phyloP scores from a whole-genome alignment of 2,797 vertebrate genomes.

The Dendrocincla tyrannina region DNA sequence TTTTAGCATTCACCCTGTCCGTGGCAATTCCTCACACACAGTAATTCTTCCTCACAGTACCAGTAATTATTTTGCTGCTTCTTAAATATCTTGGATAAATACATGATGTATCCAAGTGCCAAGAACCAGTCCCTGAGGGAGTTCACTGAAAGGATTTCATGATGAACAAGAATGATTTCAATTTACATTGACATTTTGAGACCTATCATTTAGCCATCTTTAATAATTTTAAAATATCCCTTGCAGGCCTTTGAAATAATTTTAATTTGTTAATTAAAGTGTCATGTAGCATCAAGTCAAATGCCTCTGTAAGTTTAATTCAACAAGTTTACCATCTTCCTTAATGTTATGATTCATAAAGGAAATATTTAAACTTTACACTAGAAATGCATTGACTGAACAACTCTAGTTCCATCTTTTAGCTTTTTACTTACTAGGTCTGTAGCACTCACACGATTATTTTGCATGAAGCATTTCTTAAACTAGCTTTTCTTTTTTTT shows the following conservation, averaged over 20 bases:
- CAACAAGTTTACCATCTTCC: neutral
- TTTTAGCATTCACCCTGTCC: neutral
- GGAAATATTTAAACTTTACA: neutral
- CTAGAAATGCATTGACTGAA: neutral
- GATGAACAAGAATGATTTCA: neutral
- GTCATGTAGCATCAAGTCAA: conserved; percentile 12
- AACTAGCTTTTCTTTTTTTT: neutral
- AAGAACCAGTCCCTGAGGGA: neutral
- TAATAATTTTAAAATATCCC: conserved; percentile 7
- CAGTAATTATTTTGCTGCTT: neutral
- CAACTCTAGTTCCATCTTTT: neutral
- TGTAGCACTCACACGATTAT: neutral
- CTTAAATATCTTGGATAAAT: neutral
- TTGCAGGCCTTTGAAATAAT: conserved; percentile 16
- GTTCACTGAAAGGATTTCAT: neutral
- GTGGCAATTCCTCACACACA: neutral
- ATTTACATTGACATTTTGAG: conserved; percentile 29
- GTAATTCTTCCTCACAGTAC: too few species aligned
- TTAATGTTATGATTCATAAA: neutral
- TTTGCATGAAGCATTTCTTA: neutral
- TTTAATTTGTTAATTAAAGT: conserved; percentile 32
- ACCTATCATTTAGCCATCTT: conserved; percentile 4
- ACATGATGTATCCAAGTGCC: neutral
- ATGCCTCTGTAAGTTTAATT: neutral
- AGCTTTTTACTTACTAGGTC: neutral